Conservation (phyloP, 2,888 invertebrate species). For the Leptopterna dolabrata region DNA sequence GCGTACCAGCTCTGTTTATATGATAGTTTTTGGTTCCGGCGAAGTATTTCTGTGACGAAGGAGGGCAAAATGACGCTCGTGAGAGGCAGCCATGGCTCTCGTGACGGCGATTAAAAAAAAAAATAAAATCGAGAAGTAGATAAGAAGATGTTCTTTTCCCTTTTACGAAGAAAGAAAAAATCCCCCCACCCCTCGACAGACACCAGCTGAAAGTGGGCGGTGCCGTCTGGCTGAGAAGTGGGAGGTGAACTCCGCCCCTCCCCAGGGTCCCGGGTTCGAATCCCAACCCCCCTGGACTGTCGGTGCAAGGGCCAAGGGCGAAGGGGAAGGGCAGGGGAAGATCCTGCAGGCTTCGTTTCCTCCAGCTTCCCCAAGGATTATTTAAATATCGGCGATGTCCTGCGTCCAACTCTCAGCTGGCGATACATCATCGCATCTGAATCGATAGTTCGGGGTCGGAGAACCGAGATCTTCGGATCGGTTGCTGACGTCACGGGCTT, state of each 20-base stretch:
- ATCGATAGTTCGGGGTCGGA: conserved; percentile 2
- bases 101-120: no score
- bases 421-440: not conserved
- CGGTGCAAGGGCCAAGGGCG: not conserved
- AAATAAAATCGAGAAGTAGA: not conserved
- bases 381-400: not conserved
- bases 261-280: not conserved
- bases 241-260: not conserved
- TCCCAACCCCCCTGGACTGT: not conserved
- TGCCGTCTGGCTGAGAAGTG: not conserved
- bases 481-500: not conserved
- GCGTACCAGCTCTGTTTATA: no score
- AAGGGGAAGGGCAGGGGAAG: not conserved
- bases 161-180: not conserved
- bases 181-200: not conserved
- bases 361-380: not conserved
- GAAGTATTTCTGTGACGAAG: no score
- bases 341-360: not conserved
- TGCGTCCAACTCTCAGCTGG: not conserved
- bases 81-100: no score
- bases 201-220: not conserved
- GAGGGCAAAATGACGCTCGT: no score
- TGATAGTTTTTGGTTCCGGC: no score
- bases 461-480: not conserved
- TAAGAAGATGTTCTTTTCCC: not conserved